Evolutionary conservation across 2,888 invertebrate genomes (phyloP).

Genomic region (Eristalis arbustorum): DNA sequence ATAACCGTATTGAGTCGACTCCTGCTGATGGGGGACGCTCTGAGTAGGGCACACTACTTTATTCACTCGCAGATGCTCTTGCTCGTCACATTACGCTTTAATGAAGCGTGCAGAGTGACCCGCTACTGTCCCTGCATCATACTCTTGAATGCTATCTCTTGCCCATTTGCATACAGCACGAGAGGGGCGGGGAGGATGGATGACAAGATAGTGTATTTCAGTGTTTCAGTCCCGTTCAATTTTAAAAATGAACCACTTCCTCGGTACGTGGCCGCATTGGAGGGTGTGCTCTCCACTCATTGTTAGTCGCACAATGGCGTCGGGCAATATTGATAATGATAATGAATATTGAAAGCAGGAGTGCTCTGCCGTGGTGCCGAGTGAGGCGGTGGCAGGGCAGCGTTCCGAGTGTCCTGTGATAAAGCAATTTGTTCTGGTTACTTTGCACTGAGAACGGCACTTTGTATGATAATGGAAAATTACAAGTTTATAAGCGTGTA

Average conservation of each 20-base stretch:
- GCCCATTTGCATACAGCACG: not conserved
- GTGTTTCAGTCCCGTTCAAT: conserved; percentile 28
- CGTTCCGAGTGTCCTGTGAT: conserved; percentile 51
- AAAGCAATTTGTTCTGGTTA: conserved; percentile 68
- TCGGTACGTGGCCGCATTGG: conserved; percentile 15
- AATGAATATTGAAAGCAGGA: conserved; percentile 65
- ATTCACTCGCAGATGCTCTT: conserved; percentile 13
- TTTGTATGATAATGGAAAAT: conserved; percentile 69
- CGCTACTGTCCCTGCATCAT: conserved; percentile 33
- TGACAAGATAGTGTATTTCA: not conserved
- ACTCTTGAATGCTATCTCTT: conserved; percentile 28
- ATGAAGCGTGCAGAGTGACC: conserved; percentile 52
- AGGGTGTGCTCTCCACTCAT: conserved; percentile 19
- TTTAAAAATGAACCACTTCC: conserved; percentile 46
- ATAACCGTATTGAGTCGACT: conserved; percentile 46
- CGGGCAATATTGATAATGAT: conserved; percentile 68
- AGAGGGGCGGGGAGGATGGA: no score
- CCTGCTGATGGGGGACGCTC: not conserved
- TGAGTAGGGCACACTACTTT: not conserved
- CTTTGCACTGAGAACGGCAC: conserved; percentile 56
- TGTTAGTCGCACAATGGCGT: conserved; percentile 55
- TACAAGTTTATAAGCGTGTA: conserved; percentile 69
- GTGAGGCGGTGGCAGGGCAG: not conserved
- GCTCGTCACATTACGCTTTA: conserved; percentile 35
- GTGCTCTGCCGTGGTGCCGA: not conserved